Conservation (phyloP, 2,888 invertebrate genomes). For the Uloborus plumipes region DNA sequence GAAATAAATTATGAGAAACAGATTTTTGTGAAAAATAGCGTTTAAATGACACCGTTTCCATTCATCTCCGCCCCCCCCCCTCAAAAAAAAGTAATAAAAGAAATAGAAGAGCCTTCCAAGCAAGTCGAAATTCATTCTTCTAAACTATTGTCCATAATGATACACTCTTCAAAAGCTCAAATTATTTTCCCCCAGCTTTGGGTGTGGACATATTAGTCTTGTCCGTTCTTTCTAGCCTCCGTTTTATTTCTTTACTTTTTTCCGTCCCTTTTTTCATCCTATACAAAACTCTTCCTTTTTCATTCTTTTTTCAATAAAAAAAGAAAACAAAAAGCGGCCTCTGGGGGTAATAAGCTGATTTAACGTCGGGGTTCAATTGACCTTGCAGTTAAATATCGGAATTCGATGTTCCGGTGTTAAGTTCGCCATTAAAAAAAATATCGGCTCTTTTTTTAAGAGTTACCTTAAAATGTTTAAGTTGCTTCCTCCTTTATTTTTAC, state of each 20-base stretch:
- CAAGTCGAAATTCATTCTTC: neutral
- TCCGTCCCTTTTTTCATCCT: conserved; percentile 1
- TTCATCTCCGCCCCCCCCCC: no score
- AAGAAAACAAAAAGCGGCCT: neutral
- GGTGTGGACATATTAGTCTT: conserved; percentile 55
- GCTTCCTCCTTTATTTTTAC: neutral
- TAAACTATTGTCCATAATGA: conserved; percentile 11
- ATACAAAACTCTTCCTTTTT: neutral
- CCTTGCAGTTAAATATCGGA: conserved; percentile 47
- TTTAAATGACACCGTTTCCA: no score
- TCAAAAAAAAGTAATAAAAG: no score
- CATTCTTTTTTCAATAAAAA: no score
- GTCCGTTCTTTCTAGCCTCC: conserved; percentile 29
- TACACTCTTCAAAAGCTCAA: conserved; percentile 12
- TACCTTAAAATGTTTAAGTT: conserved; percentile 9
- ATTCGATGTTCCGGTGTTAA: conserved; percentile 50
- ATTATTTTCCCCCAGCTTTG: conserved; percentile 44
- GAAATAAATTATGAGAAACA: no score
- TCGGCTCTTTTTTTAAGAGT: conserved; percentile 2
- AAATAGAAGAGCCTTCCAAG: no score
- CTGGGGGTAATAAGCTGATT: conserved; percentile 45
- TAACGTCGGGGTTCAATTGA: conserved; percentile 38
- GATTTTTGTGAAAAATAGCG: no score
- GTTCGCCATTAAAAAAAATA: conserved; percentile 50
- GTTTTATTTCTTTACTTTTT: neutral